Percentiles rank a stretch among this genome's conserved stretches.
Evolutionary conservation across 2,113 vertebrate species (phyloP).

Genomic region (Lucifuga dentata): DNA sequence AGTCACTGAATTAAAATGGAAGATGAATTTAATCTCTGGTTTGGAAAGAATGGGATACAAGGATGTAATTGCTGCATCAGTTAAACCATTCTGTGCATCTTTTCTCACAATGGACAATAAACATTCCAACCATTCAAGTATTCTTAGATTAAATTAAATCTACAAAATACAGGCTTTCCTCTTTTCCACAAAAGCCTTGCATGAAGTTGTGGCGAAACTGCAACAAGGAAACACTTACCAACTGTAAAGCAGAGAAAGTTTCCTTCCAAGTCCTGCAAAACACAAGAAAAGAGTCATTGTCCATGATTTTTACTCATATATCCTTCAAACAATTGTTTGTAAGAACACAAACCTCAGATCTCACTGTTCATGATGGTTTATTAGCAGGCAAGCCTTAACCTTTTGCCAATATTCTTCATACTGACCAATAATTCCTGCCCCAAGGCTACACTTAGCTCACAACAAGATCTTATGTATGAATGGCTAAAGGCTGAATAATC

Average conservation of each 20-base stretch:
- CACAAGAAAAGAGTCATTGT: conserved; percentile 67
- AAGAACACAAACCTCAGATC: conserved; percentile 51
- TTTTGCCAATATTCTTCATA: conserved; percentile 59
- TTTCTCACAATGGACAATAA: conserved; percentile 36
- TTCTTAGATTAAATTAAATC: conserved; percentile 28
- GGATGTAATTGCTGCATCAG: conserved; percentile 44
- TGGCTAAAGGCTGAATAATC: conserved; percentile 65
- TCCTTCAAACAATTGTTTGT: conserved; percentile 44
- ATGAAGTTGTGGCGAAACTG: conserved; percentile 33
- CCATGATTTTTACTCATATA: conserved; percentile 49
- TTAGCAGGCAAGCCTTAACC: conserved; percentile 59
- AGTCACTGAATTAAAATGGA: not conserved
- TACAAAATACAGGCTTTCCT: conserved; percentile 18
- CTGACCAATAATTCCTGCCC: conserved; percentile 70
- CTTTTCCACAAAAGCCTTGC: not conserved
- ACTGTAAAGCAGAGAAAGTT: conserved; percentile 49
- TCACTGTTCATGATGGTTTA: conserved; percentile 49
- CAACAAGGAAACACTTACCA: conserved; percentile 74
- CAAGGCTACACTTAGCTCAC: conserved; percentile 57
- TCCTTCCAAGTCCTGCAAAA: conserved; percentile 77
- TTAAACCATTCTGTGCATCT: conserved; percentile 42
- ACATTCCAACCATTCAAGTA: conserved; percentile 22
- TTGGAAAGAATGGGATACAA: conserved; percentile 19
- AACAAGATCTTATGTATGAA: conserved; percentile 55
- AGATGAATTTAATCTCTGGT: not conserved